Conservation (phyloP, 2,797 vertebrate genomes). For the Heliangelus exortis region DNA sequence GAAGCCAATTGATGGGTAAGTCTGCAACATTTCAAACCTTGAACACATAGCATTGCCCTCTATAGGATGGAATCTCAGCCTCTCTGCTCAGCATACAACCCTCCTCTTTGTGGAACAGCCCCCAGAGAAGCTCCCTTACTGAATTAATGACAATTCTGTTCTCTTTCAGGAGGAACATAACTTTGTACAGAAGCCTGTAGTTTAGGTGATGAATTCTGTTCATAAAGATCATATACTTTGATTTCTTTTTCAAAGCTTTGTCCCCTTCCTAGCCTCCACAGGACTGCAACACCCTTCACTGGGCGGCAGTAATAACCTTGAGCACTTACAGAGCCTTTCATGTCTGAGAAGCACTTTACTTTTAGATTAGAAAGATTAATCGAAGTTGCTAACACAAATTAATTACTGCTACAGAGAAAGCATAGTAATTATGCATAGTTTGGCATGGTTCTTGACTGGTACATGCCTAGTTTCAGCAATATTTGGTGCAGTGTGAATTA, state of each 20-base stretch:
- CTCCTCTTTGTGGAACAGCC: not conserved
- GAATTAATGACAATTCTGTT: not conserved
- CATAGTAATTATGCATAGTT: constrained; percentile 66
- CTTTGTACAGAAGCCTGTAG: not conserved
- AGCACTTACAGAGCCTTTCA: constrained; percentile 34
- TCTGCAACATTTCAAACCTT: accelerated
- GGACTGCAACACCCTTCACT: not conserved
- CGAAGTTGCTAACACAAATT: constrained; percentile 67
- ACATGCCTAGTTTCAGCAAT: constrained; percentile 65
- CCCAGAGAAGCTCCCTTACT: not conserved
- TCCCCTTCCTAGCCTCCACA: not conserved
- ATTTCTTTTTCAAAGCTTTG: not conserved
- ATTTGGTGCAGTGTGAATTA: constrained; percentile 63
- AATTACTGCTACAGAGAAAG: constrained; percentile 68
- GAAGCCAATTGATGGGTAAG: not conserved
- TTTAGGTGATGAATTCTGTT: not conserved
- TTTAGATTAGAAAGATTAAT: constrained; percentile 70
- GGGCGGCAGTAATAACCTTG: not conserved
- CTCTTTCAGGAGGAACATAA: not conserved
- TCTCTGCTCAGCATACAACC: accelerated
- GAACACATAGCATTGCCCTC: not conserved
- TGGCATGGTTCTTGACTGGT: constrained; percentile 57
- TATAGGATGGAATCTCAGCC: not conserved
- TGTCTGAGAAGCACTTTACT: constrained; percentile 58
- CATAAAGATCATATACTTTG: not conserved